phyloP scores from a whole-genome alignment of 2,113 vertebrate species.

The Erythrolamprus reginae region DNA sequence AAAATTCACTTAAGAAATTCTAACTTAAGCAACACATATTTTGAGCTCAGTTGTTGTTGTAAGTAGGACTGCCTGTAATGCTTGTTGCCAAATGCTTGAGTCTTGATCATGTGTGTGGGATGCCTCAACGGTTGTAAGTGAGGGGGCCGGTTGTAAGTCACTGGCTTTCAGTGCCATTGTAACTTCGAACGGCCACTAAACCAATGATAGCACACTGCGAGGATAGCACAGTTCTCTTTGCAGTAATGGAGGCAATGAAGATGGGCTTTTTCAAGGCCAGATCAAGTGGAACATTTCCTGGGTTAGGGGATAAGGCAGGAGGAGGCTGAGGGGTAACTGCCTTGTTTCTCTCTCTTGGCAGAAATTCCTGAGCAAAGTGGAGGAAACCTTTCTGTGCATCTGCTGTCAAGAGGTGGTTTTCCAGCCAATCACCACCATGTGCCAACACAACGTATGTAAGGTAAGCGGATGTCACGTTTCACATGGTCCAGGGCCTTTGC shows the following conservation, averaged over 20 bases:
- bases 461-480: conserved; percentile 49
- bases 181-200: too few species aligned
- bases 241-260: neutral
- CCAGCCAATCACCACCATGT: conserved; percentile 87
- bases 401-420: conserved; percentile 97
- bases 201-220: too few species aligned
- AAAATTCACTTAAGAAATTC: too few species aligned
- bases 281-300: neutral
- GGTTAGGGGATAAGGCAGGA: too few species aligned
- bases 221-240: neutral
- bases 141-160: too few species aligned
- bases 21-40: too few species aligned
- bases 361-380: conserved; percentile 91
- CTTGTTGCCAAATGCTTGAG: too few species aligned
- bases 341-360: conserved; percentile 50
- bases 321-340: neutral
- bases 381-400: conserved; percentile 90
- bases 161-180: too few species aligned
- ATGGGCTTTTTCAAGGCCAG: neutral
- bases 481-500: fast-evolving
- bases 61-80: too few species aligned
- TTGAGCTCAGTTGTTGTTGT: too few species aligned
- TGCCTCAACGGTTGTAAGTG: too few species aligned
- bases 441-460: conserved; percentile 96
- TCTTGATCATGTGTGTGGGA: too few species aligned